Base-by-base conservation (phyloP, 2,888 invertebrate species). In the Osedax fenrisi region DNA sequence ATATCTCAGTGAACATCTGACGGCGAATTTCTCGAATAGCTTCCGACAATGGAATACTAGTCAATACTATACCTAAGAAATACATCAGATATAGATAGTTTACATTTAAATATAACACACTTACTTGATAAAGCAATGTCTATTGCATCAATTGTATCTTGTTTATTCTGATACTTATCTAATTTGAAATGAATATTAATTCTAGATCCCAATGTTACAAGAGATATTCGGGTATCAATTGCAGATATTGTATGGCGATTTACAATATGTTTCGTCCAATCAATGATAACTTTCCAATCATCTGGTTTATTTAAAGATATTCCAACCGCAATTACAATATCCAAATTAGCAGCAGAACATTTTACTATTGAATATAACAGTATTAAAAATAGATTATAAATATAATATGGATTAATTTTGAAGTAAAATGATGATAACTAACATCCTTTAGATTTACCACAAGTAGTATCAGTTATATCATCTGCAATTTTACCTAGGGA, bases 401-500 rank as follows among this genome's bases (percentile, higher is more conserved):
- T n/a, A n/a, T n/a, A n/a, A n/a, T n/a, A n/a, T n/a, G n/a, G n/a
- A n/a, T n/a, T n/a, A n/a, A n/a, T n/a, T n/a, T n/a, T n/a, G n/a
- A n/a, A n/a, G n/a, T 41, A 10, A 41, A 41, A 41, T 17, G 41
- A 41, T 5, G 5, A 10, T 10, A 41, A 41, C 41, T 17, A 41
- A 41, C 41, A 10, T 41, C 41, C 41, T 10, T 41, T 17, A 17
- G 41, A 41, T 41, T 68, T 24, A n/a, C 27, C 68, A 26, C 68
- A 68, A 68, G 68, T 26, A 26, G 25, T 10, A 26, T 24, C 21
- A 22, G 68, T 68, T 5, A 76, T 66, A 0, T 21, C 56, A 2
- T 21, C n/a, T 2, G 22, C 41, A 5, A 75, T 25, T 21, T n/a
- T 62, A n/a, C 24, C 66, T 17, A 76, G 70, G 22, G 26, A 27